Base-by-base conservation (phyloP, 1,140 invertebrate species). In the Ladona fulva region DNA sequence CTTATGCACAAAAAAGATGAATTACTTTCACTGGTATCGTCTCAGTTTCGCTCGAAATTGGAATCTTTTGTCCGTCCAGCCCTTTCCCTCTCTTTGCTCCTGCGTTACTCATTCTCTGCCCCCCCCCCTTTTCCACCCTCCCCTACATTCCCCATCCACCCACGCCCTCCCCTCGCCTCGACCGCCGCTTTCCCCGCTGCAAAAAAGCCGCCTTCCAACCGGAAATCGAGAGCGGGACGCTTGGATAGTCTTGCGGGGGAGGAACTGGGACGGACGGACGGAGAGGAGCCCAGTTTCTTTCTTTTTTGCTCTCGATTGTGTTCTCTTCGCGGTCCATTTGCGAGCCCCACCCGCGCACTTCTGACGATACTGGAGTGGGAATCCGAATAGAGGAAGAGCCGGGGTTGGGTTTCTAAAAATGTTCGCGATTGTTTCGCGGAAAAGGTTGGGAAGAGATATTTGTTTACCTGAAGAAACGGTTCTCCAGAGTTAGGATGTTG, bases 301-400 rank as follows among this genome's bases (percentile, higher is more conserved):
- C 29, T 37, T 37, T 37, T 22, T 66, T 16, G 52, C 52, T 6
- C 52, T 66, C 52, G 52, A 66, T 66, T 66, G 52, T 66, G 52
- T 66, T 66, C 52, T 12, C 52, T 66, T 66, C n/a, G 52, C 52
- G 52, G 52, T 66, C 52, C 52, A 66, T 66, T 66, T 66, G 52
- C 52, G 52, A 19, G 12, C 52, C 12, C 52, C 5, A 12, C 1
- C 5, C 5, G 52, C 12, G 52, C n/a, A n/a, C n/a, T n/a, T n/a
- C n/a, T n/a, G n/a, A n/a, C n/a, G 29, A 37, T 37, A 37, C 29
- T 37, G 29, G 29, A 37, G 29, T 37, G 29, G 1, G n/a, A n/a
- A n/a, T n/a, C n/a, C n/a, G n/a, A n/a, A n/a, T n/a, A n/a, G n/a
- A n/a, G n/a, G n/a, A n/a, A n/a, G n/a, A n/a, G n/a, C n/a, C n/a